Conservation (phyloP, 2,797 vertebrate species). For the Sebastes flavidus region DNA sequence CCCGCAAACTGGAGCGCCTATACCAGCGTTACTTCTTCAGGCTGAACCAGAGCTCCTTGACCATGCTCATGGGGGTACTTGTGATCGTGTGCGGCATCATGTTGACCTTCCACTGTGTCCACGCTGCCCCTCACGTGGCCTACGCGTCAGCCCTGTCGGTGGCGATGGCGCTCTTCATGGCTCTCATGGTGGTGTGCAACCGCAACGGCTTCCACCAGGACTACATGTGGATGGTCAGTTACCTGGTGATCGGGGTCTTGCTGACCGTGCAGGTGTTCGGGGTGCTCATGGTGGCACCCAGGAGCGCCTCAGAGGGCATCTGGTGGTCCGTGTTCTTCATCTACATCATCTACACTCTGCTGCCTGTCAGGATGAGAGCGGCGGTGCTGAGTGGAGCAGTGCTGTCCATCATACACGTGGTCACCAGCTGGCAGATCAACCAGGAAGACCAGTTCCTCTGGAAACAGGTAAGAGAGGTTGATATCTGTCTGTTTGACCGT, state of each 20-base stretch:
- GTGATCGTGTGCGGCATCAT: slow-evolving; percentile 92
- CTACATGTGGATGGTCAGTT: slow-evolving; percentile 98
- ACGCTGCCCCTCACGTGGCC: slow-evolving; percentile 81
- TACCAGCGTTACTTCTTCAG: slow-evolving; percentile 98
- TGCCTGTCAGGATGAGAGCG: slow-evolving; percentile 94
- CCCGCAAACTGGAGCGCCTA: slow-evolving; percentile 93
- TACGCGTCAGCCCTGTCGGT: slow-evolving; percentile 85
- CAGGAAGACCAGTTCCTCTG: slow-evolving; percentile 88
- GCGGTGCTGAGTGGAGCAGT: slow-evolving; percentile 90
- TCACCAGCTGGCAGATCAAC: slow-evolving; percentile 92
- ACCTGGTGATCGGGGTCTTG: slow-evolving; percentile 91
- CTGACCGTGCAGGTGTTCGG: slow-evolving; percentile 89
- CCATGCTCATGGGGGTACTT: slow-evolving; percentile 95
- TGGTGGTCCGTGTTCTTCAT: slow-evolving; percentile 98
- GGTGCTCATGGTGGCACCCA: slow-evolving; percentile 87
- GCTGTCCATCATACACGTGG: slow-evolving; percentile 89
- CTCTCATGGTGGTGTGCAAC: slow-evolving; percentile 94
- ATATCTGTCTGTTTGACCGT: neutral
- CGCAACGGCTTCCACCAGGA: slow-evolving; percentile 96
- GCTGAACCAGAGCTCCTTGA: slow-evolving; percentile 97
- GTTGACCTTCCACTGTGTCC: slow-evolving; percentile 92
- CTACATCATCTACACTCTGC: slow-evolving; percentile 96
- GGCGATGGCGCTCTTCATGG: slow-evolving; percentile 90
- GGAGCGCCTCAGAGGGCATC: slow-evolving; percentile 90
- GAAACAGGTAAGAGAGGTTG: slow-evolving; percentile 87